These are phyloP conservation scores for Calameuta idolon DNA, from an alignment of 2,888 invertebrate genomes.

Conservation along the genomic window DNA sequence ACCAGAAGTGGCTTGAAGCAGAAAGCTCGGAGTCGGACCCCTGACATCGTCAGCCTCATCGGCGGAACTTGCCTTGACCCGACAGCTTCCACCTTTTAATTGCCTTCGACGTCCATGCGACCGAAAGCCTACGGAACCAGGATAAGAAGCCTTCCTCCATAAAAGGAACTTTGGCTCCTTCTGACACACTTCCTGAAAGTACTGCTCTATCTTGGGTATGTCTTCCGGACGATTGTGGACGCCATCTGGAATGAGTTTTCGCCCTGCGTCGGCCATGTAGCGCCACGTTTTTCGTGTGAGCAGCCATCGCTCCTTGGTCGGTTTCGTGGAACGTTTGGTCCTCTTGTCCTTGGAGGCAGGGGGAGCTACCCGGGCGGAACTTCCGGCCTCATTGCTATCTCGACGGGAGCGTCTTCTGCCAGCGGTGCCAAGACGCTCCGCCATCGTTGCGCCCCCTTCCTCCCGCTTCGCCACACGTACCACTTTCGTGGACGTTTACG, in stretches of 20 bases:
- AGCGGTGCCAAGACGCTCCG: conserved; percentile 56
- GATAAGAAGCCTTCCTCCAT: conserved; percentile 87
- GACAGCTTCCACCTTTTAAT: conserved; percentile 76
- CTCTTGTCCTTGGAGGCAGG: conserved; percentile 71
- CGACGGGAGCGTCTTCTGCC: conserved; percentile 58
- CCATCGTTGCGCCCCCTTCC: conserved; percentile 59
- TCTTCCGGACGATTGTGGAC: conserved; percentile 80
- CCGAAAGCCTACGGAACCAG: conserved; percentile 73
- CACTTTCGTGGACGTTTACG: conserved; percentile 52
- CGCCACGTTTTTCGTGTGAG: conserved; percentile 91
- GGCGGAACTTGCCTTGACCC: conserved; percentile 75
- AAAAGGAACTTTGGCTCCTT: conserved; percentile 82
- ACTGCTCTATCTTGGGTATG: conserved; percentile 83
- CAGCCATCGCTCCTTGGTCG: conserved; percentile 84
- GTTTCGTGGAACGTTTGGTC: conserved; percentile 72
- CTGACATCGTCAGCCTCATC: conserved; percentile 72
- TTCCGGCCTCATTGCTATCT: conserved; percentile 60
- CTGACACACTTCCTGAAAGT: conserved; percentile 86
- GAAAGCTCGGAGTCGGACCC: conserved; percentile 49
- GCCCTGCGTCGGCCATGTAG: conserved; percentile 92
- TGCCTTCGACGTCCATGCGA: conserved; percentile 71
- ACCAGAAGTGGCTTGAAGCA: conserved; percentile 70
- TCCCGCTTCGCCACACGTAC: conserved; percentile 62
- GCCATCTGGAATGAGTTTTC: conserved; percentile 87
- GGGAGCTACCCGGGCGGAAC: conserved; percentile 37